Evolutionary conservation across 2,797 vertebrate genomes (phyloP), one percentile per base, ranked within the genome.

Genomic region (Intellagama lesueurii): DNA sequence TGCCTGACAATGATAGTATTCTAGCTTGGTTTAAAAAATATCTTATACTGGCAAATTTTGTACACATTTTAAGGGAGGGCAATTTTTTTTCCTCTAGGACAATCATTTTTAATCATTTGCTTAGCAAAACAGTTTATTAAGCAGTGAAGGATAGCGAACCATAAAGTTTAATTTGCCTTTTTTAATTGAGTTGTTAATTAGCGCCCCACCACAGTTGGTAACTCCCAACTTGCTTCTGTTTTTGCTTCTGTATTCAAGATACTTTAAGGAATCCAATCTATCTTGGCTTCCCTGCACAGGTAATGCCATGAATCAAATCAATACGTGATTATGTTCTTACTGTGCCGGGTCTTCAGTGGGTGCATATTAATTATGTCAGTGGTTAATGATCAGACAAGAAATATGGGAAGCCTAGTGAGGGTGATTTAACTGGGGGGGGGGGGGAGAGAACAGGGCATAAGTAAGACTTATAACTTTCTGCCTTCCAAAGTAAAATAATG

Each of bases 151-250:
- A 97, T 96, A 96, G 96, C 81, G 90, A 96, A 96, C 96, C 97
- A 94, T 96, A 95, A 96, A 97, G 96, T 97, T 97, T 97, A 97
- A 97, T 97, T 97, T 97, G 97, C 96, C 94, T 97, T 97, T 96
- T 97, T 97, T 96, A 97, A 97, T 97, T 97, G 97, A 97, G 97
- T 97, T 97, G 97, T 97, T 97, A 97, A 97, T 97, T 97, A 97
- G 96, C 92, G 94, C 94, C 95, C 95, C 93, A 96, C 95, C 89
- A 92, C 96, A 80, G 82, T 83, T 94, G 93, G 95, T 95, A 96
- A 96, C 95, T 96, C 95, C 93, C 92, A 89, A 91, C 94, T 95
- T 94, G 95, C 93, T 91, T 96, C 94, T 95, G 91, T 94, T 94
- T 88, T 94, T 94, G 93, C 93, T 95, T 95, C 94, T 94, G 93